These are phyloP conservation scores for Hydroisotoma schaefferi DNA, from an alignment of 2,888 invertebrate species.

Conservation along the genomic window DNA sequence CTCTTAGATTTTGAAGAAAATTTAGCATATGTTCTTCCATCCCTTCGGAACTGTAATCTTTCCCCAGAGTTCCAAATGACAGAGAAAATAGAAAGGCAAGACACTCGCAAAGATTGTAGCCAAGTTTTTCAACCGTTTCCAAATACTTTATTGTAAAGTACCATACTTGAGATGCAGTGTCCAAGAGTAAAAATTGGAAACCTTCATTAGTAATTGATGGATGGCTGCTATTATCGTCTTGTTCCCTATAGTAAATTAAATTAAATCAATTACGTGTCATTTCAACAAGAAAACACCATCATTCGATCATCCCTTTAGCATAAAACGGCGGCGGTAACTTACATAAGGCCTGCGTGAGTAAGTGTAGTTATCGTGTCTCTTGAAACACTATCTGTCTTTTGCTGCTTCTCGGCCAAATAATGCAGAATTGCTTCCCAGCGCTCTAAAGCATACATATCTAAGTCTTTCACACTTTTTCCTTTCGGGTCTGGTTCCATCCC, in stretches of 20 bases:
- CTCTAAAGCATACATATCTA: constrained; percentile 86
- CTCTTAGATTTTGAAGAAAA: constrained; percentile 91
- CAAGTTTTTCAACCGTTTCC: constrained; percentile 83
- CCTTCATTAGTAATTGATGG: constrained; percentile 90
- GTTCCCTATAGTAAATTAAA: constrained; percentile 57
- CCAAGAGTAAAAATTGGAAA: constrained; percentile 92
- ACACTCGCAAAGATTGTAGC: constrained; percentile 83
- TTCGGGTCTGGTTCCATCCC: constrained; percentile 80
- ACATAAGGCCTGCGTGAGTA: constrained; percentile 90
- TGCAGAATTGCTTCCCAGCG: constrained; percentile 96
- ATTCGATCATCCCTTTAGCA: not conserved
- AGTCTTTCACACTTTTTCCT: constrained; percentile 63
- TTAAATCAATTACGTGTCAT: not conserved
- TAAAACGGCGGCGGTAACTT: constrained; percentile 56
- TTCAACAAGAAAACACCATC: not conserved
- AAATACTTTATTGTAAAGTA: constrained; percentile 94
- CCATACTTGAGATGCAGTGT: constrained; percentile 93
- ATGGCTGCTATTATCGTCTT: constrained; percentile 68
- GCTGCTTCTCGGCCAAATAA: constrained; percentile 76
- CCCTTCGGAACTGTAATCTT: constrained; percentile 94
- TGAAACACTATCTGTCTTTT: constrained; percentile 82
- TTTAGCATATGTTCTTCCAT: constrained; percentile 81
- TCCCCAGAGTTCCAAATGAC: constrained; percentile 89
- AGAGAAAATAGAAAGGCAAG: constrained; percentile 93
- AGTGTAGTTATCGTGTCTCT: constrained; percentile 91